These are phyloP conservation scores for Megathymus violae DNA, from an alignment of 1,140 invertebrate genomes.

Conservation along the genomic window DNA sequence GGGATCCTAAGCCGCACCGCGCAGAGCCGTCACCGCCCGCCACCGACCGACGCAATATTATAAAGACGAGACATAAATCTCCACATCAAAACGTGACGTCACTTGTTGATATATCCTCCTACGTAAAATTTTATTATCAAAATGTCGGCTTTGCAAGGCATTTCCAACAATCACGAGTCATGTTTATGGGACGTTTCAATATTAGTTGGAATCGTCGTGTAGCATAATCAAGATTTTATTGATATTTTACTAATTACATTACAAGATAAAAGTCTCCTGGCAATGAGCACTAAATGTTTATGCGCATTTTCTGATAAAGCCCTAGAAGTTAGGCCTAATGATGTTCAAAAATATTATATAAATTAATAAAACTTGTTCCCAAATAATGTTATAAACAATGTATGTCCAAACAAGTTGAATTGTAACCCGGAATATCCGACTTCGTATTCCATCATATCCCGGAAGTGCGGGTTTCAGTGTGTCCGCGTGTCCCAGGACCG, in stretches of 20 bases:
- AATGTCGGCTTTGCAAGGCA: slow-evolving; percentile 36
- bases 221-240: slow-evolving; percentile 22
- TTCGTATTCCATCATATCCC: slow-evolving; percentile 34
- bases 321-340: not conserved
- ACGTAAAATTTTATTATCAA: slow-evolving; percentile 45
- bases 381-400: slow-evolving; percentile 8
- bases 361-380: no score
- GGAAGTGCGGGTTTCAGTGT: slow-evolving; percentile 40
- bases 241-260: slow-evolving; percentile 6
- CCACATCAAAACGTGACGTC: slow-evolving; percentile 55
- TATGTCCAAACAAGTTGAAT: slow-evolving; percentile 4
- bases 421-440: slow-evolving; percentile 5
- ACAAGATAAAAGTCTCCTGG: slow-evolving; percentile 12
- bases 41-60: slow-evolving; percentile 53
- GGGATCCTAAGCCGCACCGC: slow-evolving; percentile 45
- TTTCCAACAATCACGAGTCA: slow-evolving; percentile 38
- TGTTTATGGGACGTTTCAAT: slow-evolving; percentile 32
- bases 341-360: no score
- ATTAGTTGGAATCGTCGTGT: slow-evolving; percentile 14
- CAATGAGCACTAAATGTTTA: slow-evolving; percentile 4
- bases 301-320: not conserved
- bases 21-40: slow-evolving; percentile 52
- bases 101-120: slow-evolving; percentile 44
- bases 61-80: slow-evolving; percentile 53
- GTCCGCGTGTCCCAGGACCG: slow-evolving; percentile 37